A percentile compares a stretch with the other conserved stretches of the same genome.
These are phyloP conservation scores for Ctenomys sociabilis DNA, from an alignment of 2,113 vertebrate genomes.

Conservation along the genomic window DNA sequence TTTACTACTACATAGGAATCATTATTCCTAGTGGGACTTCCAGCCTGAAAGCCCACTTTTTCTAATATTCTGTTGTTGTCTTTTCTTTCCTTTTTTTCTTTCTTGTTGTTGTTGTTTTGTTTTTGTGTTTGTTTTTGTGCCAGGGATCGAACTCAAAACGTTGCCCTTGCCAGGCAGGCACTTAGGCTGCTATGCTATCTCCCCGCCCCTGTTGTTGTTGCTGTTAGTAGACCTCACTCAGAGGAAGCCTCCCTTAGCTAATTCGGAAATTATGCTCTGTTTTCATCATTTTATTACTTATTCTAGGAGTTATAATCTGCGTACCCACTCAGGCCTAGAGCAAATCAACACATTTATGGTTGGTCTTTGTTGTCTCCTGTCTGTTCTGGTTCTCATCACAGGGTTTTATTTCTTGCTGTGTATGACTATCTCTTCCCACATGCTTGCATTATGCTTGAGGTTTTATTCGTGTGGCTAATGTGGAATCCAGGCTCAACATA, in stretches of 20 bases:
- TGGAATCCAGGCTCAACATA: not conserved
- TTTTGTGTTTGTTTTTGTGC: too few species aligned
- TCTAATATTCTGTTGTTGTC: not conserved
- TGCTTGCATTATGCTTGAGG: not conserved
- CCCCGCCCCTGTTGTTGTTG: too few species aligned
- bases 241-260: not conserved
- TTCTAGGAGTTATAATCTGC: not conserved
- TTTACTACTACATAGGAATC: not conserved
- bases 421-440: not conserved
- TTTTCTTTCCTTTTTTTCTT: too few species aligned
- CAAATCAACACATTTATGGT: too few species aligned
- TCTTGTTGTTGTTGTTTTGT: too few species aligned
- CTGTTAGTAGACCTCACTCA: not conserved
- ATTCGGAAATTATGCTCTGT: not conserved
- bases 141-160: too few species aligned
- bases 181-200: too few species aligned
- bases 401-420: not conserved
- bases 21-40: not conserved
- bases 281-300: not conserved
- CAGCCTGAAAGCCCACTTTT: not conserved
- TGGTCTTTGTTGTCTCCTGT: not conserved
- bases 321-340: not conserved
- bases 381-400: not conserved
- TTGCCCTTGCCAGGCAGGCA: too few species aligned
- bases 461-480: not conserved